Conservation (phyloP, 2,113 vertebrate genomes). For the Herpailurus yagouaroundi region DNA sequence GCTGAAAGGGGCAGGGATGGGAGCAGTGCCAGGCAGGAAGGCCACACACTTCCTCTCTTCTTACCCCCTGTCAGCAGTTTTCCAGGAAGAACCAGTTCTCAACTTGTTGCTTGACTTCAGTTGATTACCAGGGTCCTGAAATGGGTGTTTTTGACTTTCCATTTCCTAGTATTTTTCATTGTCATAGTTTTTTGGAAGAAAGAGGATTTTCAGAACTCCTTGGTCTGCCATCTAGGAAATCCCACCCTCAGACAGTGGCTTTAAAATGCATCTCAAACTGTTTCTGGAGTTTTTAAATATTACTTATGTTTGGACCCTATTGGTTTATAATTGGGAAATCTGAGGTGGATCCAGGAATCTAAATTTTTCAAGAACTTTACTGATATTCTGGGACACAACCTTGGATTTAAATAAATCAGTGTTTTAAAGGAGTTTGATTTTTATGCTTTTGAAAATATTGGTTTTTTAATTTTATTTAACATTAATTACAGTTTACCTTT, state of each 20-base stretch:
- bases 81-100: neutral
- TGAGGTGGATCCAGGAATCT: neutral
- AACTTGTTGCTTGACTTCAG: neutral
- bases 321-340: neutral
- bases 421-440: neutral
- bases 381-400: neutral
- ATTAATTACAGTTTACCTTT: neutral
- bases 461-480: neutral
- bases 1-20: accelerated
- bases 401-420: neutral
- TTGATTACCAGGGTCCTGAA: neutral
- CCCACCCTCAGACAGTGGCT: neutral
- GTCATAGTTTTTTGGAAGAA: neutral
- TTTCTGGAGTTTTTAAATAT: neutral
- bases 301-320: neutral
- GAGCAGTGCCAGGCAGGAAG: neutral
- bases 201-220: neutral
- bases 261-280: neutral
- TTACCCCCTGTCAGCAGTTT: neutral
- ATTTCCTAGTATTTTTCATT: neutral
- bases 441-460: neutral
- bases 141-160: neutral
- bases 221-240: neutral
- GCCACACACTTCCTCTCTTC: neutral
- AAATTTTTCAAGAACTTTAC: neutral